A percentile compares a stretch with the other conserved stretches of the same genome.
phyloP scores from a whole-genome alignment of 2,113 vertebrate species.

The Menura novaehollandiae region DNA sequence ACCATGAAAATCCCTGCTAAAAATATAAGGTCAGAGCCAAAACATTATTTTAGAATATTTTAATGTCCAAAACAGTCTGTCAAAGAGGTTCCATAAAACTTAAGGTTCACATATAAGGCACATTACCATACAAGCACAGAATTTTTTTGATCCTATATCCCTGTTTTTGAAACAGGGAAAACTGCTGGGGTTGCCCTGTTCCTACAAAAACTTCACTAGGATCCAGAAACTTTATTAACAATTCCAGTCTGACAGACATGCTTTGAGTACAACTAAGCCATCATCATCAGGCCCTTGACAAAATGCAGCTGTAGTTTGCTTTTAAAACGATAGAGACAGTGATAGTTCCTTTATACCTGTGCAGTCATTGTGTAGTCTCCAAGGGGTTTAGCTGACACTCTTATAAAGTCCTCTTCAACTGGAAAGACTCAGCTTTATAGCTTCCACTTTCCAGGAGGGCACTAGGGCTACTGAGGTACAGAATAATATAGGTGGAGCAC shows the following conservation, averaged over 20 bases:
- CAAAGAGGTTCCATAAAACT: neutral
- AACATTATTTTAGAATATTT: neutral
- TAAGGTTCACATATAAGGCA: neutral
- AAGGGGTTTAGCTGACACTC: neutral
- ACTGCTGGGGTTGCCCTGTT: neutral
- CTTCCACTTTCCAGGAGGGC: neutral
- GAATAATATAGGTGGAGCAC: neutral
- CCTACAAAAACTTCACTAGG: neutral
- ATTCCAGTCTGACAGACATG: neutral
- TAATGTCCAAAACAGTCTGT: neutral
- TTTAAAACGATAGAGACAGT: neutral
- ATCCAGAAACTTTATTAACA: neutral
- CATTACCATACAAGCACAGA: neutral
- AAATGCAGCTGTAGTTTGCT: neutral
- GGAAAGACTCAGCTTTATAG: neutral
- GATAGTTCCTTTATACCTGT: neutral
- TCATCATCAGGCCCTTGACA: neutral
- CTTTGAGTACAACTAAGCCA: neutral
- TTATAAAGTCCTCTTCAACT: neutral
- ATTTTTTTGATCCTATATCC: neutral
- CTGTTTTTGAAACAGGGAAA: neutral
- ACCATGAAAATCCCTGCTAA: neutral
- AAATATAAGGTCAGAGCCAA: neutral
- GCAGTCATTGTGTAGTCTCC: neutral
- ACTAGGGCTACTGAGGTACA: neutral